These are phyloP conservation scores for Diachasma alloeum DNA, from an alignment of 1,140 invertebrate genomes.

Conservation along the genomic window DNA sequence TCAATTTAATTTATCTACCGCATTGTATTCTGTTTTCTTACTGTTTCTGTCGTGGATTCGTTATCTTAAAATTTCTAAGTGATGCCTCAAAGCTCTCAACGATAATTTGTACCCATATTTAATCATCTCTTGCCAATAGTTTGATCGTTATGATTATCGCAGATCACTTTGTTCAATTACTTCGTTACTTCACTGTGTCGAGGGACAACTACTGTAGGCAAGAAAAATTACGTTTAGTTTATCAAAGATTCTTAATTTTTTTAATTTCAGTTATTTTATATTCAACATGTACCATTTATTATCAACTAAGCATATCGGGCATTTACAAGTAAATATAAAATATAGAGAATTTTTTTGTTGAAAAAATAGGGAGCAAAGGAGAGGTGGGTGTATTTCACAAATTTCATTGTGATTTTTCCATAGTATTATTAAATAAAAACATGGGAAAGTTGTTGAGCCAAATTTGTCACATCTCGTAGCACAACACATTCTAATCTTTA, in stretches of 20 bases:
- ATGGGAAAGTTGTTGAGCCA: not conserved
- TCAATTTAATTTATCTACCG: not conserved
- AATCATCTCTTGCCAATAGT: not conserved
- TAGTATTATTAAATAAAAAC: too few species aligned
- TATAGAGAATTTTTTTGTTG: slow-evolving; percentile 41
- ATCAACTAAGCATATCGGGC: slow-evolving; percentile 42
- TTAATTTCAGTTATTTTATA: slow-evolving; percentile 28
- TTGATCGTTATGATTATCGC: not conserved
- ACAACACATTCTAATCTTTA: not conserved
- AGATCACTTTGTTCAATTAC: not conserved
- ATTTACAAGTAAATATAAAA: slow-evolving; percentile 52
- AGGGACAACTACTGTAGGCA: not conserved
- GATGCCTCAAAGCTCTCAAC: not conserved
- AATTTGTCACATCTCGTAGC: not conserved
- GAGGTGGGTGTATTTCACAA: too few species aligned
- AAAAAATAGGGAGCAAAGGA: slow-evolving; percentile 17
- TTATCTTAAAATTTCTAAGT: not conserved
- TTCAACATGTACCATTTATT: slow-evolving; percentile 44
- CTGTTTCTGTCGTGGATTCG: not conserved
- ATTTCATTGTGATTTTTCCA: too few species aligned
- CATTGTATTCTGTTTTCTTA: not conserved
- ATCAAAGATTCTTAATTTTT: slow-evolving; percentile 10
- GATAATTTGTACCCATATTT: not conserved
- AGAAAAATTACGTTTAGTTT: not conserved
- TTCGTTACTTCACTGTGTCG: not conserved